phyloP scores from a whole-genome alignment of 2,888 invertebrate species.

The Dryobotodes eremita region DNA sequence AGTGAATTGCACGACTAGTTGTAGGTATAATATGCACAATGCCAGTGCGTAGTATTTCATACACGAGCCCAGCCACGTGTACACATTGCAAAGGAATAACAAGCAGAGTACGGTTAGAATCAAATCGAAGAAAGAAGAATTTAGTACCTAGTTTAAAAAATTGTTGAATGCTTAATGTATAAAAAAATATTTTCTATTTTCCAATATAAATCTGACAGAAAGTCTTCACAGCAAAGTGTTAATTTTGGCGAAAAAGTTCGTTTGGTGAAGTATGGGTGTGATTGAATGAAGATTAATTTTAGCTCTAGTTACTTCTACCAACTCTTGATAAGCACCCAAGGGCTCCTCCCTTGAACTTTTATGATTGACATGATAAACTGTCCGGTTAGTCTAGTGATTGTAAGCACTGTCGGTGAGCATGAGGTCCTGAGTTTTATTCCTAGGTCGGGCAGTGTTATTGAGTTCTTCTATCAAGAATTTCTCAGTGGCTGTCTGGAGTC shows the following conservation, averaged over 20 bases:
- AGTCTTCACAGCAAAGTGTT: not conserved
- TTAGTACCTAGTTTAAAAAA: not conserved
- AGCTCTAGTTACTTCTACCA: too few relatives aligned
- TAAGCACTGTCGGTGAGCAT: too few relatives aligned
- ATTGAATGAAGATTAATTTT: not conserved
- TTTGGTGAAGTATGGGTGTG: not conserved
- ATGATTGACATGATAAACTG: too few relatives aligned
- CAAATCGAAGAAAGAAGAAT: not conserved
- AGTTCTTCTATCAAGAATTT: too few relatives aligned
- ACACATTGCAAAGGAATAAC: conserved; percentile 71
- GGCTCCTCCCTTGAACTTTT: too few relatives aligned
- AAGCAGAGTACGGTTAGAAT: conserved; percentile 67
- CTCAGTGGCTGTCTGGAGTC: too few relatives aligned
- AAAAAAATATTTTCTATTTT: not conserved
- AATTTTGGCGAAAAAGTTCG: not conserved
- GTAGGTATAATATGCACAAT: conserved; percentile 31
- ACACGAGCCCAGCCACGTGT: conserved; percentile 75
- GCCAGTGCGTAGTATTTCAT: conserved; percentile 73
- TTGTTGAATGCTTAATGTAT: not conserved
- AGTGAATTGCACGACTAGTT: conserved; percentile 14
- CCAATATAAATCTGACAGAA: not conserved
- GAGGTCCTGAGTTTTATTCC: too few relatives aligned
- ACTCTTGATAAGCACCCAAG: too few relatives aligned
- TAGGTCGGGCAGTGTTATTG: too few relatives aligned
- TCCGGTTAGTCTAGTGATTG: too few relatives aligned